These are phyloP conservation scores for Sabellastarte sp. DNA, from an alignment of 2,888 invertebrate genomes.

Conservation along the genomic window DNA sequence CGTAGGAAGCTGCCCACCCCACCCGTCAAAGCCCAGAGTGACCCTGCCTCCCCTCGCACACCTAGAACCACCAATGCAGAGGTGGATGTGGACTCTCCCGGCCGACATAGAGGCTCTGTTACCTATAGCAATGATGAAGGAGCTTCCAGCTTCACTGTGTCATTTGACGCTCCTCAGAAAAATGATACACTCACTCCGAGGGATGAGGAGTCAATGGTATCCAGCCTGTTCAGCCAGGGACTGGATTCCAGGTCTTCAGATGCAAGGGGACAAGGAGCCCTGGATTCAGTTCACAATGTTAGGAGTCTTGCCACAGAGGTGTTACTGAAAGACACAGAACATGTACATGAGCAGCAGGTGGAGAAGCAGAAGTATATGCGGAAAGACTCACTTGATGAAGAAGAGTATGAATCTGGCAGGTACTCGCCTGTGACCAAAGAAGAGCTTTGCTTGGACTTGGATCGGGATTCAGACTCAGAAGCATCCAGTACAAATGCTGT, in stretches of 20 bases:
- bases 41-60: neutral
- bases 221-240: too few relatives aligned
- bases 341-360: neutral
- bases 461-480: neutral
- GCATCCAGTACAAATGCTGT: neutral
- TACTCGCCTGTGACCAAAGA: too few relatives aligned
- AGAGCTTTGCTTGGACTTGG: neutral
- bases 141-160: neutral
- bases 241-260: too few relatives aligned
- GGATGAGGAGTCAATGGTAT: too few relatives aligned
- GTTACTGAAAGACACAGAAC: neutral
- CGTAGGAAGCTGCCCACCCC: slow-evolving; percentile 48
- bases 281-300: too few relatives aligned
- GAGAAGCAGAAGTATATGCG: neutral
- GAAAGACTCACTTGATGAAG: neutral
- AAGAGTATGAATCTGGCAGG: neutral
- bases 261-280: too few relatives aligned
- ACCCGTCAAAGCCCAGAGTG: slow-evolving; percentile 13
- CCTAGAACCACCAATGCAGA: neutral
- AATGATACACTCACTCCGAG: too few relatives aligned
- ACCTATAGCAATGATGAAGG: neutral
- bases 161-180: slow-evolving; percentile 19
- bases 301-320: neutral
- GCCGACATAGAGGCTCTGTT: neutral
- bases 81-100: neutral